Conservation (phyloP, 2,113 vertebrate species). For the Pelecanus crispus region DNA sequence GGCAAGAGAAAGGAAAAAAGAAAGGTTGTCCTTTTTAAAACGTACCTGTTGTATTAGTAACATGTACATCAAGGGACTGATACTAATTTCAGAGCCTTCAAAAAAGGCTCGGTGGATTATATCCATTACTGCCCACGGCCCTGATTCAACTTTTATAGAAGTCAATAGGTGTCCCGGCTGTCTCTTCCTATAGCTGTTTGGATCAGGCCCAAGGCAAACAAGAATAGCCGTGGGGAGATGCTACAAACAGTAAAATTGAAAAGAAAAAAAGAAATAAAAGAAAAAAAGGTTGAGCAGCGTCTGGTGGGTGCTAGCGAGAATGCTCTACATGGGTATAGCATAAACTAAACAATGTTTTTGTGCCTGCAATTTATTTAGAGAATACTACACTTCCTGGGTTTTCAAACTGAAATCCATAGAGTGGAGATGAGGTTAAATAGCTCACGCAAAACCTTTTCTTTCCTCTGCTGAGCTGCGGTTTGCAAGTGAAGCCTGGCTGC, state of each 20-base stretch:
- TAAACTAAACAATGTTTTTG: neutral
- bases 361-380: neutral
- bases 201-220: neutral
- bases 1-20: neutral
- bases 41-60: neutral
- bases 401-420: neutral
- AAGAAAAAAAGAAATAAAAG: neutral
- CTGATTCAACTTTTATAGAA: neutral
- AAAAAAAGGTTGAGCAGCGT: neutral
- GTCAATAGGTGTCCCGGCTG: neutral
- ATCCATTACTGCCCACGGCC: neutral
- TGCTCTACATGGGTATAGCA: neutral
- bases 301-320: neutral
- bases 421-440: neutral
- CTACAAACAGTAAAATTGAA: neutral
- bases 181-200: neutral
- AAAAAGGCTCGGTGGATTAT: neutral
- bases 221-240: neutral
- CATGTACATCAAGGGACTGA: neutral
- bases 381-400: neutral
- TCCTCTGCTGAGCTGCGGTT: fast-evolving
- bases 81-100: neutral
- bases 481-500: neutral
- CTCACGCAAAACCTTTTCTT: neutral
- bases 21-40: neutral